Evolutionary conservation across 2,797 vertebrate genomes (phyloP).

Genomic region (Cygnus olor): DNA sequence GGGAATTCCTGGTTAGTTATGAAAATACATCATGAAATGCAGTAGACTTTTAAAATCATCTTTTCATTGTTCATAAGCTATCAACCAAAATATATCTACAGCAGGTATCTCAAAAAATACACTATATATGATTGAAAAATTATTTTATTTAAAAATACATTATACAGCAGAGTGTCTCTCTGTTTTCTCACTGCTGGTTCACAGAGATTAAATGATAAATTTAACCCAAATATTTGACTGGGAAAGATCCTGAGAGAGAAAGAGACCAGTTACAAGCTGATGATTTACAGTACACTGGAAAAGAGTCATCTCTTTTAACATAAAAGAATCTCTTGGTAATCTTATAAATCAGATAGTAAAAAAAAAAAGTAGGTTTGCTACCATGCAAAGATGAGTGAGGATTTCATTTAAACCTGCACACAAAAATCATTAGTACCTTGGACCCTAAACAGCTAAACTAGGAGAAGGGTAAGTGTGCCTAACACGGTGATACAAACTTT

Average conservation of each 20-base stretch:
- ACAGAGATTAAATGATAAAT: conserved; percentile 75
- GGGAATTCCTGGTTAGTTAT: neutral
- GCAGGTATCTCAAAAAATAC: neutral
- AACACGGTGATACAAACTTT: conserved; percentile 56
- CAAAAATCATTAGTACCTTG: conserved; percentile 67
- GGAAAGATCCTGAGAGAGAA: conserved; percentile 81
- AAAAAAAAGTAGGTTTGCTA: conserved; percentile 67
- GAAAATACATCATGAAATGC: neutral
- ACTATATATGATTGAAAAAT: conserved; percentile 44
- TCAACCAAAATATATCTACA: neutral
- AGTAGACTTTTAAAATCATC: neutral
- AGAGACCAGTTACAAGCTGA: conserved; percentile 76
- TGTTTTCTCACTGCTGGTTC: conserved; percentile 77
- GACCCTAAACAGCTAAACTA: conserved; percentile 70
- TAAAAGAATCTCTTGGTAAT: conserved; percentile 81
- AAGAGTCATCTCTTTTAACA: conserved; percentile 81
- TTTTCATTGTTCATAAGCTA: neutral
- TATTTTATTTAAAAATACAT: conserved; percentile 85
- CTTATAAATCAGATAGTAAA: conserved; percentile 78
- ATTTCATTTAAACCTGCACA: conserved; percentile 74
- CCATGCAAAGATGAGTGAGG: conserved; percentile 73
- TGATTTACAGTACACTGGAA: conserved; percentile 76
- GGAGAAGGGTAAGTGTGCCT: conserved; percentile 59
- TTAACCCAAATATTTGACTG: conserved; percentile 78
- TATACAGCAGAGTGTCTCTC: conserved; percentile 79